Evolutionary conservation across 2,888 invertebrate species (phyloP).

Genomic region (Acronicta psi): DNA sequence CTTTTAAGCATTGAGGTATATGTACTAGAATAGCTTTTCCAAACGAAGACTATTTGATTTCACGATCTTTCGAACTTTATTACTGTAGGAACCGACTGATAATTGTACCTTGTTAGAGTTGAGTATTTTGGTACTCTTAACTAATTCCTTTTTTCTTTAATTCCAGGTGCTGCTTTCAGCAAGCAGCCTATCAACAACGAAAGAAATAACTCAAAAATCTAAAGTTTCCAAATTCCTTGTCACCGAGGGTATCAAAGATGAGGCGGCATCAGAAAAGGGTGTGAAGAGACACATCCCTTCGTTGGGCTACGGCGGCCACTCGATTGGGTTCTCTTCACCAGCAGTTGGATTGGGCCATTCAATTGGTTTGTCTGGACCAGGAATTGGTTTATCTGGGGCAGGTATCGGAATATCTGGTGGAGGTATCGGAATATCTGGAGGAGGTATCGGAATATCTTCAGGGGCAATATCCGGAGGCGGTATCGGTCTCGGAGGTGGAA

Average conservation of each 20-base stretch:
- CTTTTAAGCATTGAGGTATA: too few species aligned
- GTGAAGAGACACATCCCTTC: constrained; percentile 74
- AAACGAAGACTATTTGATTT: too few species aligned
- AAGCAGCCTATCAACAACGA: constrained; percentile 76
- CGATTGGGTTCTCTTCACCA: constrained; percentile 47
- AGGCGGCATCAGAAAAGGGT: constrained; percentile 70
- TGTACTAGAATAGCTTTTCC: too few species aligned
- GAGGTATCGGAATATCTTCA: constrained; percentile 18
- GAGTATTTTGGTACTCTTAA: not conserved
- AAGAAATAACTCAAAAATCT: constrained; percentile 69
- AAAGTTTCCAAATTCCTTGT: constrained; percentile 77
- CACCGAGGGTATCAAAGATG: constrained; percentile 77
- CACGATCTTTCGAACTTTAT: too few species aligned
- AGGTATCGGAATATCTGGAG: too few species aligned
- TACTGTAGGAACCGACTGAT: too few species aligned
- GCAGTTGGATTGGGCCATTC: constrained; percentile 41
- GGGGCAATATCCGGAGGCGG: constrained; percentile 5
- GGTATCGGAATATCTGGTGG: constrained; percentile 25
- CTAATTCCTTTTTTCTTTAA: constrained; percentile 15
- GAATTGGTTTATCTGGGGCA: constrained; percentile 38
- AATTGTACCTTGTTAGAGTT: too few species aligned
- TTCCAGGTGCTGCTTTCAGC: constrained; percentile 79
- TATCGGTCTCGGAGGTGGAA: constrained; percentile 34
- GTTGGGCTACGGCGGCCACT: constrained; percentile 46
- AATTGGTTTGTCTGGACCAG: constrained; percentile 37